phyloP scores from a whole-genome alignment of 2,113 vertebrate genomes.

The Salvator merianae region DNA sequence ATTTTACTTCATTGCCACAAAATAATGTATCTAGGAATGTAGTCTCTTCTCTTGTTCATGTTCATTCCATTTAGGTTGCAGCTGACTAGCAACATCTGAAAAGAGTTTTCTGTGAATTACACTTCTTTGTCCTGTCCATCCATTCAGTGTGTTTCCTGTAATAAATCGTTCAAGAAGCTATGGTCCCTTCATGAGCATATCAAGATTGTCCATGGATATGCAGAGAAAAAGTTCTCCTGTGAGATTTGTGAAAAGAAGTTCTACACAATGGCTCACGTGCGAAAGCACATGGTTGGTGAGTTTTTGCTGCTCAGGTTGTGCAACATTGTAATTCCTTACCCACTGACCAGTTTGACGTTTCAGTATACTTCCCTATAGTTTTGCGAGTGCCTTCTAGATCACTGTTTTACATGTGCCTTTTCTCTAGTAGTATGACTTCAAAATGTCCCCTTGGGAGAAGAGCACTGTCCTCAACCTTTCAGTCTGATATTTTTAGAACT shows the following conservation, averaged over 20 bases:
- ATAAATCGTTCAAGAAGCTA: conserved; percentile 98
- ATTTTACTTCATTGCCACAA: neutral
- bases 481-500: neutral
- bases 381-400: neutral
- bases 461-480: neutral
- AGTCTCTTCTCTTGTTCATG: neutral
- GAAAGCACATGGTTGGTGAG: conserved; percentile 99
- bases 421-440: neutral
- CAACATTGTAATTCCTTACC: neutral
- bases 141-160: conserved; percentile 93
- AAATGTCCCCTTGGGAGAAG: neutral
- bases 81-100: neutral
- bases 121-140: conserved; percentile 59
- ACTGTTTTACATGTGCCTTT: neutral
- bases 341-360: neutral
- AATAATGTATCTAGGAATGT: neutral
- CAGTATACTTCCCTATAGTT: neutral
- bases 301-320: conserved; percentile 47
- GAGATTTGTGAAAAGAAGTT: conserved; percentile 99
- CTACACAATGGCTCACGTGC: conserved; percentile 98
- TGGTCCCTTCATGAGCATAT: conserved; percentile 99
- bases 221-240: conserved; percentile 98
- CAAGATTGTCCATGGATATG: conserved; percentile 97
- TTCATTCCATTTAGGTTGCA: neutral
- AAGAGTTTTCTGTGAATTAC: conserved; percentile 38